Evolutionary conservation across 2,888 invertebrate genomes (phyloP), one percentile per base, ranked within the genome.

Genomic region (Sipha maydis): DNA sequence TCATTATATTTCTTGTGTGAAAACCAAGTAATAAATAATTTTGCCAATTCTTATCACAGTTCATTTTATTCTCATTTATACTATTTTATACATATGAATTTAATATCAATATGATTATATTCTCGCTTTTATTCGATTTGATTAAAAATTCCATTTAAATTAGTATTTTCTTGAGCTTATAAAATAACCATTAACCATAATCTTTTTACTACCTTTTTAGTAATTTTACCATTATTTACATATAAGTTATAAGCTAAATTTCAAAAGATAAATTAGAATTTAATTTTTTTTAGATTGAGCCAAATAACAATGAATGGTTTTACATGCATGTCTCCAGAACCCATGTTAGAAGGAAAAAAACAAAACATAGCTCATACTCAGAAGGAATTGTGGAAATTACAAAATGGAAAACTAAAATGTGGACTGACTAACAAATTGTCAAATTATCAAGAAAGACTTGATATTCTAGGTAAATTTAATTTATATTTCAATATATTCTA

Each of bases 391-490:
- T 85, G 90, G 79, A 91, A 86, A 90, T 92, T 95, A 80, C 92
- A 94, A 90, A 96, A 96, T 90, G 95, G 95, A 48, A 95, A 94
- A 78, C 92, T 96, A 56, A 95, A 95, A 90, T 93, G 93, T 8
- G 95, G 95, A 0, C 93, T 96, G 34, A 93, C 93, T 83, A 93
- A 94, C 89, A 93, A 94, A 90, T 92, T 95, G 84, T 93, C 93
- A 76, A 93, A 93, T 89, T 91, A 94, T 38, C 92, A 93, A 90
- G 91, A 90, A 48, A 92, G 92, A 90, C 91, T 93, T 89, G 92
- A 91, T 90, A 89, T 92, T 76, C 91, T 93, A 90, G 93, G 93
- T 93, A 90, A 90, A 91, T 73, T 73, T 79, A 19, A 67, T 61
- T 82, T 75, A 21, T 86, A 56, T 48, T 82, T 77, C 31, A 77